Conservation (phyloP, 1,140 invertebrate genomes). For the Pararge aegeria region DNA sequence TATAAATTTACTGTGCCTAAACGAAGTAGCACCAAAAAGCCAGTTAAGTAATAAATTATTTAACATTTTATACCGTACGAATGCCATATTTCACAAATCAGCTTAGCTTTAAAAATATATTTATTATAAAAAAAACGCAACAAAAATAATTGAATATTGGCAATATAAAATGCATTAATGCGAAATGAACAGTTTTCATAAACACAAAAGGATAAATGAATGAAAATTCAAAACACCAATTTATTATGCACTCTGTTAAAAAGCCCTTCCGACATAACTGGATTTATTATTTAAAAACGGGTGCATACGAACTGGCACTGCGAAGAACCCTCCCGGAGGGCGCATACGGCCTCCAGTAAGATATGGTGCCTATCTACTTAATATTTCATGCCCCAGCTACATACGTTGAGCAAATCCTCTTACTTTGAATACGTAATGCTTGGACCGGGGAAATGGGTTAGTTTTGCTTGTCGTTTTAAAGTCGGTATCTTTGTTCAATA, state of each 20-base stretch:
- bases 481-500: background rate
- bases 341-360: constrained; percentile 15
- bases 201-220: background rate
- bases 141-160: background rate
- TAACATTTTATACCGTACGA: too few relatives aligned
- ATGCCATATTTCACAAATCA: too few relatives aligned
- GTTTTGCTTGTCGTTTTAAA: background rate
- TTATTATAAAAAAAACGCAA: too few relatives aligned
- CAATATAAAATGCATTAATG: background rate
- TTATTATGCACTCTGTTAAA: constrained; percentile 11
- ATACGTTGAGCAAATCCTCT: constrained; percentile 35
- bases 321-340: constrained; percentile 12
- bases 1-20: too few relatives aligned
- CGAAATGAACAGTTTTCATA: background rate
- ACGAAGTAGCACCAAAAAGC: too few relatives aligned
- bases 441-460: background rate
- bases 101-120: too few relatives aligned
- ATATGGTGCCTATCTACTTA: constrained; percentile 30
- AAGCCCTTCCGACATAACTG: constrained; percentile 6
- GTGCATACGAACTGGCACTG: constrained; percentile 25
- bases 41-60: too few relatives aligned
- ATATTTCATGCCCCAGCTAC: constrained; percentile 38
- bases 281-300: constrained; percentile 43
- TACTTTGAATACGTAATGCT: constrained; percentile 31
- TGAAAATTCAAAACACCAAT: background rate